phyloP scores from a whole-genome alignment of 1,140 invertebrate genomes.

The Drosophila miranda region DNA sequence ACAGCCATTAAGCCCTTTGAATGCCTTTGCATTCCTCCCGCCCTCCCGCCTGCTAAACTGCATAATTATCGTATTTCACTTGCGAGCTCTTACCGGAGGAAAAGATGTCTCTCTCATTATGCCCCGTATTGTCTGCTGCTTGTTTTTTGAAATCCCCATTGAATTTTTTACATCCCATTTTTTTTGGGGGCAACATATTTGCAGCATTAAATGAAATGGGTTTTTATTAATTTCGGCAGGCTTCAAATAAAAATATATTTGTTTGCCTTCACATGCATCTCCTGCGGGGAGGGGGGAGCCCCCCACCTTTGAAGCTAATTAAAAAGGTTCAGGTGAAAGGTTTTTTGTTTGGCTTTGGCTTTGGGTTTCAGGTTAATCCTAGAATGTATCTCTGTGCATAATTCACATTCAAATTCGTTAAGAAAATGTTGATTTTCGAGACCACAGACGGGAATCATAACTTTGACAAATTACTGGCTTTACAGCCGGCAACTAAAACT shows the following conservation, averaged over 20 bases:
- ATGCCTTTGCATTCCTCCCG: constrained; percentile 28
- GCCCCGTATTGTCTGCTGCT: constrained; percentile 56
- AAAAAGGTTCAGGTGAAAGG: constrained; percentile 20
- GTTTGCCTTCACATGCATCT: constrained; percentile 13
- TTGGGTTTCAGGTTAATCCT: neutral
- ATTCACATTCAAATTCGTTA: too few relatives aligned
- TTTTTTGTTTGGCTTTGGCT: neutral
- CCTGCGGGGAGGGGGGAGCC: too few relatives aligned
- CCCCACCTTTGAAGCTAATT: constrained; percentile 53
- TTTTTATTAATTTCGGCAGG: constrained; percentile 69
- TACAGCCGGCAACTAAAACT: constrained; percentile 27
- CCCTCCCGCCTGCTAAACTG: constrained; percentile 65
- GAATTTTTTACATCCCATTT: constrained; percentile 26
- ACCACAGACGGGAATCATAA: neutral
- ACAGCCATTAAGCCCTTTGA: constrained; percentile 66
- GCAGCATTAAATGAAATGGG: constrained; percentile 65
- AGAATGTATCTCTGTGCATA: neutral
- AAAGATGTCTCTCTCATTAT: constrained; percentile 62
- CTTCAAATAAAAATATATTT: constrained; percentile 35
- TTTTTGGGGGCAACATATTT: constrained; percentile 53
- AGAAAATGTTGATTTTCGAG: neutral
- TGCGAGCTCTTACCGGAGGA: constrained; percentile 26
- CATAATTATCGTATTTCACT: constrained; percentile 79
- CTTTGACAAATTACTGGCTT: constrained; percentile 17
- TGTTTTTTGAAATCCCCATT: constrained; percentile 26